phyloP scores from a whole-genome alignment of 2,797 vertebrate species.

The Paedocypris micromegethes region DNA sequence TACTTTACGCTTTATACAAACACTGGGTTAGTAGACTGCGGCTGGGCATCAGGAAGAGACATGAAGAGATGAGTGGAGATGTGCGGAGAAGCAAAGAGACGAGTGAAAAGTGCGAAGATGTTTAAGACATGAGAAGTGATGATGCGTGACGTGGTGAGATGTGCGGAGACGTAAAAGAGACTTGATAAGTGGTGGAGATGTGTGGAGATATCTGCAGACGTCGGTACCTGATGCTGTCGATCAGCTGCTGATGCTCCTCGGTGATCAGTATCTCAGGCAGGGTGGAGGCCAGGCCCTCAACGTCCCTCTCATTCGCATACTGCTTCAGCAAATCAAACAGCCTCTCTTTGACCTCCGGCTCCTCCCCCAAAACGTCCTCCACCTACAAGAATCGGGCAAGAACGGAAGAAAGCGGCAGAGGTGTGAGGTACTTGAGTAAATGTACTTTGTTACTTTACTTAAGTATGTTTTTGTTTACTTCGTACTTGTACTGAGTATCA shows the following conservation, averaged over 20 bases:
- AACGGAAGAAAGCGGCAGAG: background rate
- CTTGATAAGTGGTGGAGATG: background rate
- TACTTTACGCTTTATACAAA: no score
- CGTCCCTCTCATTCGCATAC: slow-evolving; percentile 83
- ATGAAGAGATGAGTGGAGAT: no score
- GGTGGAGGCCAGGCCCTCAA: slow-evolving; percentile 80
- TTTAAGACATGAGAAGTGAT: no score
- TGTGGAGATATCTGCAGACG: slow-evolving; percentile 2
- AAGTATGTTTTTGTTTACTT: no score
- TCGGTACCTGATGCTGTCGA: slow-evolving; percentile 89
- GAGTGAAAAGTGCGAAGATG: no score
- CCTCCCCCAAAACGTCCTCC: slow-evolving; percentile 83
- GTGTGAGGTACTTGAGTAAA: no score
- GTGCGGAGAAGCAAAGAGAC: no score
- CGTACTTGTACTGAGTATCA: no score
- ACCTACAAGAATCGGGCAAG: slow-evolving; percentile 65
- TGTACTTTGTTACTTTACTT: no score
- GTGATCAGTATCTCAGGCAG: slow-evolving; percentile 79
- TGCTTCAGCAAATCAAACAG: slow-evolving; percentile 84
- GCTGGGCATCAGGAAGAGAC: no score
- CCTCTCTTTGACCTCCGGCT: slow-evolving; percentile 82
- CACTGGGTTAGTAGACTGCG: no score
- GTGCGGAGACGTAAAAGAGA: background rate
- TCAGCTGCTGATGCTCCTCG: slow-evolving; percentile 79
- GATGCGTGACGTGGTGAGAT: no score